Conservation (phyloP, 2,888 invertebrate species). For the Epiblema foenella region DNA sequence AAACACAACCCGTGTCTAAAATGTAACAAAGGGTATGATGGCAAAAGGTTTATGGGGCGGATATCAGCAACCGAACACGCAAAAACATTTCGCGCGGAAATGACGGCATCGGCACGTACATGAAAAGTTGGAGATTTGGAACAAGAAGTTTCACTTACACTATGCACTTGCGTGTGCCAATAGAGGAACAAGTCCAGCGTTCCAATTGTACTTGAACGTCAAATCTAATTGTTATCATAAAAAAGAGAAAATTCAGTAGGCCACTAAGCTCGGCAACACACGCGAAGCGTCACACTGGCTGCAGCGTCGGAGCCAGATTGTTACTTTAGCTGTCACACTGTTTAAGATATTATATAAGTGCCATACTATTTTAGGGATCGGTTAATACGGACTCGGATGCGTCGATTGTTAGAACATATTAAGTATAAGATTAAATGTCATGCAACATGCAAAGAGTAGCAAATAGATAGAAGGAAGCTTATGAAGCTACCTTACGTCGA, state of each 20-base stretch:
- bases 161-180: constrained; percentile 84
- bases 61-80: constrained; percentile 81
- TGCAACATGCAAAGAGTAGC: constrained; percentile 74
- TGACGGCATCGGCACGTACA: constrained; percentile 82
- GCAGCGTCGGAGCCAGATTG: constrained; percentile 74
- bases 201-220: constrained; percentile 74
- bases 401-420: constrained; percentile 59
- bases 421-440: constrained; percentile 55
- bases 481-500: constrained; percentile 46
- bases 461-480: constrained; percentile 50
- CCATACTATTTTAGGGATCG: constrained; percentile 78
- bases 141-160: constrained; percentile 85
- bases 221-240: constrained; percentile 68
- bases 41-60: constrained; percentile 73
- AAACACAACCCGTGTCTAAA: constrained; percentile 70
- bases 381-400: constrained; percentile 74
- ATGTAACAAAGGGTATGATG: constrained; percentile 70
- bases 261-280: constrained; percentile 80
- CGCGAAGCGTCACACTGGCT: constrained; percentile 80
- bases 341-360: constrained; percentile 74
- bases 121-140: constrained; percentile 85
- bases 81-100: constrained; percentile 79
- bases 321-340: constrained; percentile 57
- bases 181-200: constrained; percentile 80
- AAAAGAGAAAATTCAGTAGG: constrained; percentile 83